Base-by-base conservation (phyloP, 1,140 invertebrate species). In the Rhizoglyphus robini region DNA sequence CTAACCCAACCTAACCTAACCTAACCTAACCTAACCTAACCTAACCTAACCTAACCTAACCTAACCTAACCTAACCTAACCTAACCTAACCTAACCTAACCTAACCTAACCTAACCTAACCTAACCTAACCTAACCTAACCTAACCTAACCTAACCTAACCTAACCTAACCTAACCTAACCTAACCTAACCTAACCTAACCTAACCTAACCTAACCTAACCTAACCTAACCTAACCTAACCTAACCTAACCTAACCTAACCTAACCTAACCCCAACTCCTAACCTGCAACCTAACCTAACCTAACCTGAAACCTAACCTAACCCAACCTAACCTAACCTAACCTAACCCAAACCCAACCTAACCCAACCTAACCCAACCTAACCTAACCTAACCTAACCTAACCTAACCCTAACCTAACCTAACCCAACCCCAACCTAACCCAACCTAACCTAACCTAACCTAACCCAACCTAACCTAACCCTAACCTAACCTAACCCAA, bases 81-180 rank as follows among this genome's bases (percentile, higher is more conserved):
- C 69, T 59, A 68, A 69, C 67, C 68, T 65, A 69, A 69, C 68
- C 62, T 27, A 64, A 69, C 68, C 63, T n/a, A 71, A 71, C 70
- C 69, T 67, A 71, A 71, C 70, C 69, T 65, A 70, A 71, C 70
- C 68, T 63, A 69, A 70, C 70, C 65, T 65, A 68, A 71, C 67
- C 68, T 67, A 69, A 69, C 70, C 65, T 60, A 69, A 71, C 70
- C 65, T 65, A 71, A 71, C 70, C 69, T 69, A 73, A 54, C 51
- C 61, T 61, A 36, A 36, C 59, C 59, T 38, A 61, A 71, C 72
- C 70, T 69, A 70, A 71, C 72, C 70, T 68, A 69, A 70, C 72
- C 70, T 69, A 72, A 73, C 71, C 70, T 69, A 73, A 72, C 72
- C 68, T 68, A 73, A 73, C 72, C 71, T 68, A 73, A 73, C 69